A percentile compares a stretch with the other conserved stretches of the same genome.
These are phyloP conservation scores for Metopolophium dirhodum DNA, from an alignment of 1,140 invertebrate genomes.

Conservation along the genomic window DNA sequence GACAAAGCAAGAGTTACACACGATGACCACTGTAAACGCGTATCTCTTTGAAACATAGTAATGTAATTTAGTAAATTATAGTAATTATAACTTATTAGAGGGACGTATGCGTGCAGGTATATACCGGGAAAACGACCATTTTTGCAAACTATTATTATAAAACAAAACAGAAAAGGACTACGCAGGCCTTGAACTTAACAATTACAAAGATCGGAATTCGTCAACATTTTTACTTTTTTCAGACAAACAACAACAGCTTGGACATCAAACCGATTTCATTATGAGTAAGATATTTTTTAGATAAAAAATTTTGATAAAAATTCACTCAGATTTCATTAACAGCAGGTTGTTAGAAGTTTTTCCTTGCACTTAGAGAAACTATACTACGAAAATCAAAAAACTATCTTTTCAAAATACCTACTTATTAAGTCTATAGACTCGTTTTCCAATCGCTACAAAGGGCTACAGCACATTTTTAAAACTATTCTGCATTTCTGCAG, in stretches of 20 bases:
- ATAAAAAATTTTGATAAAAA: too few species aligned
- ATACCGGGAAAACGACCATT: neutral
- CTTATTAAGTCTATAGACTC: too few species aligned
- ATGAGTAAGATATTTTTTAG: neutral
- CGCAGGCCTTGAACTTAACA: neutral
- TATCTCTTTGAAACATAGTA: neutral
- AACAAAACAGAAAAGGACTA: neutral
- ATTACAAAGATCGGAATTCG: neutral
- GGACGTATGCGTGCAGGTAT: neutral
- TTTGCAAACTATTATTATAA: neutral
- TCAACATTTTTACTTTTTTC: neutral
- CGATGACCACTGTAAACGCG: neutral
- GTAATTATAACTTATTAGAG: neutral
- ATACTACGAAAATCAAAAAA: too few species aligned
- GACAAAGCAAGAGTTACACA: neutral
- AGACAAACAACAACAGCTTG: neutral
- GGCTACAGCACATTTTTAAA: too few species aligned
- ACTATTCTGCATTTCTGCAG: too few species aligned
- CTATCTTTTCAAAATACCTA: too few species aligned
- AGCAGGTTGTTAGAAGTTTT: too few species aligned
- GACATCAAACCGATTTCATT: neutral
- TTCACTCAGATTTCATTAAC: too few species aligned
- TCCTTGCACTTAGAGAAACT: too few species aligned
- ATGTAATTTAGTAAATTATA: conserved; percentile 1
- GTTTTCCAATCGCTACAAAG: too few species aligned